These are phyloP conservation scores for Pantherophis guttatus DNA, from an alignment of 2,113 vertebrate genomes.

Conservation along the genomic window DNA sequence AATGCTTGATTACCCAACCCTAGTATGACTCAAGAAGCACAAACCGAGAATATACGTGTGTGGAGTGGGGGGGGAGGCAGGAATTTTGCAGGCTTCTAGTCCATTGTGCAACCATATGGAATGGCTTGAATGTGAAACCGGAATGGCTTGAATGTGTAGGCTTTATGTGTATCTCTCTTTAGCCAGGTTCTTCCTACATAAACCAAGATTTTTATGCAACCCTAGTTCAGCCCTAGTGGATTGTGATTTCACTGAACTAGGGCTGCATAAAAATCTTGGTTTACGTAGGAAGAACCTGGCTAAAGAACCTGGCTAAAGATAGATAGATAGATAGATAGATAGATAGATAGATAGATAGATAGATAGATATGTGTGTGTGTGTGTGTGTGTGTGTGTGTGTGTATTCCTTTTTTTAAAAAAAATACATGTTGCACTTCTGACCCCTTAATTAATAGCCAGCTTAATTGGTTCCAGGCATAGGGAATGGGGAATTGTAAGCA, in stretches of 20 bases:
- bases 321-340: too few relatives aligned
- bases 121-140: not conserved
- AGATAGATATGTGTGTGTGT: too few relatives aligned
- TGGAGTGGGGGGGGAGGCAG: not conserved
- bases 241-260: too few relatives aligned
- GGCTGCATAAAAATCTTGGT: too few relatives aligned
- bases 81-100: not conserved
- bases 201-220: too few relatives aligned
- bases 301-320: too few relatives aligned
- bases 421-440: not conserved
- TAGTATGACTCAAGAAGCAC: not conserved
- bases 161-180: too few relatives aligned
- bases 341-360: too few relatives aligned
- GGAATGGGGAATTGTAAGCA: not conserved
- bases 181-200: too few relatives aligned
- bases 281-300: too few relatives aligned
- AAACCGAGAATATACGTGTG: not conserved
- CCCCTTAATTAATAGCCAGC: not conserved
- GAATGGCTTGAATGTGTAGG: not conserved
- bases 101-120: not conserved
- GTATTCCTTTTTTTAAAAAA: not conserved
- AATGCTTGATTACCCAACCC: not conserved
- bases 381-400: too few relatives aligned
- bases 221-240: too few relatives aligned
- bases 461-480: not conserved